Percentiles rank a stretch among this genome's conserved stretches.
phyloP scores from a whole-genome alignment of 2,888 invertebrate genomes.

The Drosophila neonasuta region DNA sequence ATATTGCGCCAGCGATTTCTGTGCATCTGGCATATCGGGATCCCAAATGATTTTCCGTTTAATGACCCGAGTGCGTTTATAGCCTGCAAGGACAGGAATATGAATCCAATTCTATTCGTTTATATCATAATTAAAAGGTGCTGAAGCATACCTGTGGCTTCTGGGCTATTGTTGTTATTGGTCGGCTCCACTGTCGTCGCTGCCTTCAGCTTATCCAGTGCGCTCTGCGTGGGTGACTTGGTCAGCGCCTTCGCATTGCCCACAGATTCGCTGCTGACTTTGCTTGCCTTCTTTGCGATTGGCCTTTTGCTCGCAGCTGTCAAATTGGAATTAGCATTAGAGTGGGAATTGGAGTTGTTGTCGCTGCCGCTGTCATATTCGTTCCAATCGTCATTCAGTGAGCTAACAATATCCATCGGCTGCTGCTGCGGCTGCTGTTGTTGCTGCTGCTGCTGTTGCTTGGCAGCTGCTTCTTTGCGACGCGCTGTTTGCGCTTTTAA shows the following conservation, averaged over 20 bases:
- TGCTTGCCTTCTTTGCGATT: constrained; percentile 25
- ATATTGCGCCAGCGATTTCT: constrained; percentile 77
- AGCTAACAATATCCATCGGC: constrained; percentile 70
- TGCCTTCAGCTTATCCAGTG: constrained; percentile 13
- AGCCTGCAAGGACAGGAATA: constrained; percentile 48
- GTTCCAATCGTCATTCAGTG: constrained; percentile 81
- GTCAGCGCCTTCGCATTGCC: constrained; percentile 44
- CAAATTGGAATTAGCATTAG: constrained; percentile 10
- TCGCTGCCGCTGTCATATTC: constrained; percentile 74
- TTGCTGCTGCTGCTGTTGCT: constrained; percentile 46
- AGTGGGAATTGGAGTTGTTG: constrained; percentile 18
- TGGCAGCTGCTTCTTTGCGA: constrained; percentile 65
- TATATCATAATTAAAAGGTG: too few relatives aligned
- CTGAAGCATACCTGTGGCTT: constrained; percentile 33
- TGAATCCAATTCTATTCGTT: neutral
- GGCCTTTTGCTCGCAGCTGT: constrained; percentile 30
- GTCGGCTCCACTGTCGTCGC: constrained; percentile 25
- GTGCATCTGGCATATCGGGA: constrained; percentile 83
- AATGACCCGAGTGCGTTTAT: constrained; percentile 84
- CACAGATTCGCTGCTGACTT: constrained; percentile 17
- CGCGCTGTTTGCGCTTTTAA: constrained; percentile 55
- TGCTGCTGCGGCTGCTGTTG: constrained; percentile 39
- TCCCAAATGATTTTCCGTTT: constrained; percentile 90
- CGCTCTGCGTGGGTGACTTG: constrained; percentile 28
- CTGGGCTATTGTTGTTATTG: constrained; percentile 23